Evolutionary conservation across 2,113 vertebrate species (phyloP).

Genomic region (Larimichthys polyactis): DNA sequence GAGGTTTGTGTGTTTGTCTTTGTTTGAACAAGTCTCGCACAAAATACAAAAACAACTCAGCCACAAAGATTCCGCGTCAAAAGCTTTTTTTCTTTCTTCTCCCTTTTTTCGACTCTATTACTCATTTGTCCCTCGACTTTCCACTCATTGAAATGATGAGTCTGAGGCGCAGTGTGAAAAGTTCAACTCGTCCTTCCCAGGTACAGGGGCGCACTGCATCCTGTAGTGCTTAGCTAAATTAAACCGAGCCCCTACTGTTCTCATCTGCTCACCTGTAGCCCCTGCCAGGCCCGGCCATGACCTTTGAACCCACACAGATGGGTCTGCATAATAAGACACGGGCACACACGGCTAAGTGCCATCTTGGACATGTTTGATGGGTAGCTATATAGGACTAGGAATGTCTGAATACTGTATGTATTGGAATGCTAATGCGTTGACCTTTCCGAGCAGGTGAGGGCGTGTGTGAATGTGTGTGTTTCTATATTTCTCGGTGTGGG

Average conservation of each 20-base stretch:
- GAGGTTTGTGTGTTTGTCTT: constrained; percentile 49
- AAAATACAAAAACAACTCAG: constrained; percentile 30
- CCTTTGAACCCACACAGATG: constrained; percentile 88
- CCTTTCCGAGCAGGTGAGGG: constrained; percentile 67
- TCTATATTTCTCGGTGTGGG: constrained; percentile 45
- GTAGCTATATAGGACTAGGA: constrained; percentile 51
- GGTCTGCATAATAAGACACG: constrained; percentile 83
- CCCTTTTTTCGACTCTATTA: constrained; percentile 18
- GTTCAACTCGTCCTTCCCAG: constrained; percentile 81
- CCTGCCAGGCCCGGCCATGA: constrained; percentile 83
- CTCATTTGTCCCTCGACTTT: constrained; percentile 62
- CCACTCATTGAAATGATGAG: constrained; percentile 49
- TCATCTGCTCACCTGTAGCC: constrained; percentile 83
- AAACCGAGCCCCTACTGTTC: constrained; percentile 82
- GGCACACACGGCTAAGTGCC: constrained; percentile 74
- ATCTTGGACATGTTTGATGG: constrained; percentile 74
- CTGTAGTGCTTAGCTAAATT: constrained; percentile 81
- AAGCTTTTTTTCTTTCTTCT: neutral
- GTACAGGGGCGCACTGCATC: constrained; percentile 63
- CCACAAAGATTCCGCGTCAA: constrained; percentile 44
- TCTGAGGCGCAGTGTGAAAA: constrained; percentile 79
- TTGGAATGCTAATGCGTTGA: constrained; percentile 68
- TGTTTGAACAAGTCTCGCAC: constrained; percentile 43
- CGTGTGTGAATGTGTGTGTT: constrained; percentile 52
- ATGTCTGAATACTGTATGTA: constrained; percentile 51